Evolutionary conservation across 2,113 vertebrate species (phyloP), one percentile per base, ranked within the genome.

Genomic region (Monopterus albus): DNA sequence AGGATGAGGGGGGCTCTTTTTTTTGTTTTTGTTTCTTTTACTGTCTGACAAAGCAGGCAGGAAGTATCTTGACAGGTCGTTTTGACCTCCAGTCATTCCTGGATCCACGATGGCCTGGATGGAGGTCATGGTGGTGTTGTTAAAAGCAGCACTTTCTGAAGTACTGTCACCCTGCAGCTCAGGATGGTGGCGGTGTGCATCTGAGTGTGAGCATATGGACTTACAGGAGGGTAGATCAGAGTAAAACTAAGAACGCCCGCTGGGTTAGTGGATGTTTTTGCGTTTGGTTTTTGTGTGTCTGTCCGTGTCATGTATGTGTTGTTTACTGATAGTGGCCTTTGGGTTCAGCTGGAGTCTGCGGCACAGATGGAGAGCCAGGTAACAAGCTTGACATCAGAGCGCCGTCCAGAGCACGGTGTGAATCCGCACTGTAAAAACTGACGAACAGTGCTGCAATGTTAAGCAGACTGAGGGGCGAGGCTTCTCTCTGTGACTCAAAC

Each of bases 81-180:
- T 42, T 61, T 55, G 43, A 75, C 64, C 58, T 28, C 1, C 20
- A 0, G 4, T 63, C 29, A 9, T 25, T 63, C 45, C 15, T 1
- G 15, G 25, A 66, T 47, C 39, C 49, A 45, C 18, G 0, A 1
- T 0, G 1, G 28, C 55, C 49, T 6, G 61, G 25, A 8, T 45
- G 49, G 49, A 64, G 66, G 60, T 35, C 72, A 12, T 0, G 2
- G 0, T 13, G 43, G 33, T 38, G 50, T 61, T 28, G 21, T 61
- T 67, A 46, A 76, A 46, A 72, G 72, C 72, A 33, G 43, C 47
- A 0, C 47, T 33, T 35, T 47, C 0, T 38, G 21, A 28, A 55
- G 55, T 12, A 6, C 18, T 11, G 47, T 4, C 47, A 12, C 23
- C 63, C 74, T 14, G 3, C 31, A n/a, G n/a, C n/a, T n/a, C n/a